Evolutionary conservation across 1,140 invertebrate species (phyloP).

Genomic region (Dufourea novaeangliae): DNA sequence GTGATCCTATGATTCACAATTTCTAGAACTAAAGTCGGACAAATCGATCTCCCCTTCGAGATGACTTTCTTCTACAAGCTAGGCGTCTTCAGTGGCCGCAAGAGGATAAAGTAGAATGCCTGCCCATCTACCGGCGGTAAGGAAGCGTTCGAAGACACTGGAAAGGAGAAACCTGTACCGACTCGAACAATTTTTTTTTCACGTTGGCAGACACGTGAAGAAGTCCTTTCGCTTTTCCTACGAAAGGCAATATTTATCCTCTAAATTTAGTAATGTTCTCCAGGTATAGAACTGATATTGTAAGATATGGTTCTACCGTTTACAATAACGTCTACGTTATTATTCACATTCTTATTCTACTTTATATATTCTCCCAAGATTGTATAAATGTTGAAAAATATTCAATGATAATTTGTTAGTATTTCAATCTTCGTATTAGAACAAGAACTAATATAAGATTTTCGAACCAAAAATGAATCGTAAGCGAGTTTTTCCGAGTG

Average conservation of each 20-base stretch:
- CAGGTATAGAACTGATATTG: neutral
- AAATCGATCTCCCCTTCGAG: neutral
- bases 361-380: no score
- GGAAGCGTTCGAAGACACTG: slow-evolving; percentile 53
- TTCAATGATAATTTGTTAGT: no score
- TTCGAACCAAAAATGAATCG: no score
- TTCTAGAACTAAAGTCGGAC: neutral
- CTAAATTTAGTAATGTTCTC: neutral
- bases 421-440: no score
- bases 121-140: slow-evolving; percentile 63
- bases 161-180: slow-evolving; percentile 51
- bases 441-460: no score
- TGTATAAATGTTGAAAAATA: no score
- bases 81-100: slow-evolving; percentile 57
- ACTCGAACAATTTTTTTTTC: slow-evolving; percentile 26
- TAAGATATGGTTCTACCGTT: no score
- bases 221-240: neutral
- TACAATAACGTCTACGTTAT: no score
- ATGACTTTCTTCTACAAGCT: neutral
- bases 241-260: neutral
- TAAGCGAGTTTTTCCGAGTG: neutral
- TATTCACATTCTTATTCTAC: no score
- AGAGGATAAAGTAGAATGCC: slow-evolving; percentile 70
- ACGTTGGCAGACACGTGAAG: neutral
- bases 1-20: no score